A percentile compares a stretch with the other conserved stretches of the same genome.
phyloP scores from a whole-genome alignment of 1,140 invertebrate species.

The Scaptomyza hsui region DNA sequence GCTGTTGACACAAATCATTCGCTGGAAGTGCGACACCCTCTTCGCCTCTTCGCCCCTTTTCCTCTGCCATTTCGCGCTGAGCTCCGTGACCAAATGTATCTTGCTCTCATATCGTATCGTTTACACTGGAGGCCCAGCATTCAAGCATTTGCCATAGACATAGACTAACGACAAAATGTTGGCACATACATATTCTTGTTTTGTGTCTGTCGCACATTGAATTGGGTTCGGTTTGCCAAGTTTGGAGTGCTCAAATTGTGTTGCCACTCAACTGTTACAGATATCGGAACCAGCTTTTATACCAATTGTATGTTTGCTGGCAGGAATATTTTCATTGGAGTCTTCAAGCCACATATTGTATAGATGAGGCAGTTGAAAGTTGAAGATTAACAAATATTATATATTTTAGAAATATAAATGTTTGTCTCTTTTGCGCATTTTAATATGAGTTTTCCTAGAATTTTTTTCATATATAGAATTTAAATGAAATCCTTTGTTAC shows the following conservation, averaged over 20 bases:
- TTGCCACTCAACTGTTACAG: slow-evolving; percentile 24
- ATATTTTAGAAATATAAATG: too few species aligned
- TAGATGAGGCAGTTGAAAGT: not conserved
- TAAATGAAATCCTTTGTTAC: too few species aligned
- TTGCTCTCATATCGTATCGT: slow-evolving; percentile 59
- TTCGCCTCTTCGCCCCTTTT: slow-evolving; percentile 17
- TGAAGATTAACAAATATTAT: too few species aligned
- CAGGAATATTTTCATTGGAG: not conserved
- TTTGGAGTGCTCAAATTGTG: slow-evolving; percentile 17
- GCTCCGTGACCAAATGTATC: slow-evolving; percentile 64
- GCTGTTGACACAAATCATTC: slow-evolving; percentile 77
- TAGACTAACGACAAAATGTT: slow-evolving; percentile 54
- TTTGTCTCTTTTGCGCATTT: too few species aligned
- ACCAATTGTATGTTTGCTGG: not conserved
- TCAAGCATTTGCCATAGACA: slow-evolving; percentile 24
- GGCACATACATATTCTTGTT: slow-evolving; percentile 18
- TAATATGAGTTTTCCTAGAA: too few species aligned
- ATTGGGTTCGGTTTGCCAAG: slow-evolving; percentile 7
- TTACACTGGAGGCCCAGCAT: slow-evolving; percentile 46
- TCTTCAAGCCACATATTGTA: not conserved
- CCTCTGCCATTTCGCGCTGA: slow-evolving; percentile 31
- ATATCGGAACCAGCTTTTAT: slow-evolving; percentile 17
- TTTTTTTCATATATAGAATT: too few species aligned
- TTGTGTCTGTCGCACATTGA: slow-evolving; percentile 5
- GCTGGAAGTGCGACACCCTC: slow-evolving; percentile 64